Base-by-base conservation (phyloP, 2,797 vertebrate species). In the Sebastes umbrosus region DNA sequence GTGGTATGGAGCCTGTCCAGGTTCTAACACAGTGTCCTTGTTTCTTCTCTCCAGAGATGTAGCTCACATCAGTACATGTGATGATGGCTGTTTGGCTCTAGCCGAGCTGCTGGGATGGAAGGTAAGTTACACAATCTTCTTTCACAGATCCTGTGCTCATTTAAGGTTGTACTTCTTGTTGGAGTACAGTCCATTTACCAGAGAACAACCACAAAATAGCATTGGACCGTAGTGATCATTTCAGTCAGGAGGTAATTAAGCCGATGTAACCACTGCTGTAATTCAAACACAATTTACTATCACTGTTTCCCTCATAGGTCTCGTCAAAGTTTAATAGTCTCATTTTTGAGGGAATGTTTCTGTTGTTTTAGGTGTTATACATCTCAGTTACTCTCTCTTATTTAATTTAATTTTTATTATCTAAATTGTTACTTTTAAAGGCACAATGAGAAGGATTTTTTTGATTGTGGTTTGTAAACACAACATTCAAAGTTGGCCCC, bases 41-140 rank as follows among this genome's bases (percentile, higher is more conserved):
- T 69, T 22, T 39, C 27, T 31, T 66, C 32, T 74, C 71, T 73
- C 5, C 90, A 98, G 97, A 93, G 97, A 98, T 1, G 97, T 98
- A 25, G 97, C 97, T 82, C 96, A 96, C 89, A 94, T 98, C 70
- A 97, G 96, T 75, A 95, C 96, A 14, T 98, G 97, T 71, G 97
- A 98, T 71, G 96, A 97, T 1, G 97, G 97, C 77, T 98, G 97
- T 89, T 83, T 97, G 92, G 96, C 96, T 65, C 93, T 98, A 0
- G 97, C 97, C 0, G 97, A 97, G 6, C 91, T 97, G 75, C 90
- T 98, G 4, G 97, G 97, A 66, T 98, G 97, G 97, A 98, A 98
- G 96, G 97, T 97, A 83, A 87, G 39, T 36, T 24, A 27, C 59
- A 22, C 9, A 10, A 2, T 34, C 32, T 9, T 58, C 55, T 50